Evolutionary conservation across 1,140 invertebrate species (phyloP).

Genomic region (Tetramorium simillimum): DNA sequence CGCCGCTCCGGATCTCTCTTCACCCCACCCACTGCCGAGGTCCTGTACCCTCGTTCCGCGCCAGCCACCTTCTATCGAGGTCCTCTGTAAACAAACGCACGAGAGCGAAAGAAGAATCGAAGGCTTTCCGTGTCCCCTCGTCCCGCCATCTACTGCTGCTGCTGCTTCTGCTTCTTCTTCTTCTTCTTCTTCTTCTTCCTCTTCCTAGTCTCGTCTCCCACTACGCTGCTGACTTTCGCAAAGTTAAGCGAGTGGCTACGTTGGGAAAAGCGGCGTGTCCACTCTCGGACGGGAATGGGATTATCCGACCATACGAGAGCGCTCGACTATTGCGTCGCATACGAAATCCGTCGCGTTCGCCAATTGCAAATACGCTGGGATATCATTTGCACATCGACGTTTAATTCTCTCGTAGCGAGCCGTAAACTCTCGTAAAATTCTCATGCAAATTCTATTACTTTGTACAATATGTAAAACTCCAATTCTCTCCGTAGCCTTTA

Average conservation of each 20-base stretch:
- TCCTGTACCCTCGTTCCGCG: constrained; percentile 39
- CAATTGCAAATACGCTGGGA: constrained; percentile 16
- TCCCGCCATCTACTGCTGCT: constrained; percentile 7
- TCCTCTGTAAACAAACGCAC: constrained; percentile 77
- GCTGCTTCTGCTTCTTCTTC: not conserved
- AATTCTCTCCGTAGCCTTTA: not conserved
- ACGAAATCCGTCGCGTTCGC: constrained; percentile 29
- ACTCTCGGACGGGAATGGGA: constrained; percentile 34
- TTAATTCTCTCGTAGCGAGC: constrained; percentile 1
- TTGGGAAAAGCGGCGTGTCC: constrained; percentile 53
- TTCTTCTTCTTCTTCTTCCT: constrained; percentile 3
- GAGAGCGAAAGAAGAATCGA: constrained; percentile 72
- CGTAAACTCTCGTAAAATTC: constrained; percentile 8
- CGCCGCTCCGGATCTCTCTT: not conserved
- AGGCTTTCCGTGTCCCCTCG: constrained; percentile 53
- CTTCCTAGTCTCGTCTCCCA: not conserved
- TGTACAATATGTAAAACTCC: not conserved
- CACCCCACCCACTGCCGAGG: not conserved
- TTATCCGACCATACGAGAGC: constrained; percentile 34
- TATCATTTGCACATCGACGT: constrained; percentile 35
- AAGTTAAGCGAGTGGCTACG: constrained; percentile 62
- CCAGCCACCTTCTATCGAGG: constrained; percentile 58
- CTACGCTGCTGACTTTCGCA: constrained; percentile 51
- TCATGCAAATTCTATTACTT: not conserved
- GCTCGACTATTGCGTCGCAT: constrained; percentile 37